These are phyloP conservation scores for Pterocles burchelli DNA, from an alignment of 2,113 vertebrate species.

Conservation along the genomic window DNA sequence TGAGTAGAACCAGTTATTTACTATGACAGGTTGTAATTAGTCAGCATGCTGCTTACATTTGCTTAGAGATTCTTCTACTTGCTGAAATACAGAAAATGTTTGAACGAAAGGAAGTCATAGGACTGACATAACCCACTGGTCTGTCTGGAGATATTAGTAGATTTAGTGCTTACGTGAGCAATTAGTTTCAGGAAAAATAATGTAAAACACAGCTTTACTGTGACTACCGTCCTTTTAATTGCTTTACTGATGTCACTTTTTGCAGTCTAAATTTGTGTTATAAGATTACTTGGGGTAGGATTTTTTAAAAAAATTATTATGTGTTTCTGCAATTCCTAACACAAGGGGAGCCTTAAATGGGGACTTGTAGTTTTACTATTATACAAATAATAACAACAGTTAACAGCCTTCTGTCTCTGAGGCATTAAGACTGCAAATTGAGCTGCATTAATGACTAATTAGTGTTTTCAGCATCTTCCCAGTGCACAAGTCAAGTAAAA, in stretches of 20 bases:
- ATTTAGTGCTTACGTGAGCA: not conserved
- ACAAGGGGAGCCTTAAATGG: not conserved
- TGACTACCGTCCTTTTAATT: not conserved
- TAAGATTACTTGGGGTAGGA: not conserved
- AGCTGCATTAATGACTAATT: not conserved
- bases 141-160: not conserved
- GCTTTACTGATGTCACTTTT: not conserved
- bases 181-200: not conserved
- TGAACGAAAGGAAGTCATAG: not conserved
- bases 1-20: not conserved
- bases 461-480: slow-evolving; percentile 20
- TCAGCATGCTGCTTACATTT: not conserved
- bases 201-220: not conserved
- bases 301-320: not conserved
- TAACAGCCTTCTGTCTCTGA: slow-evolving; percentile 25
- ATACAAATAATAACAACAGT: slow-evolving; percentile 12
- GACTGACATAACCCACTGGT: not conserved
- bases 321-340: not conserved
- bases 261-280: not conserved
- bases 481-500: not conserved
- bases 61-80: not conserved
- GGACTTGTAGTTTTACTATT: not conserved
- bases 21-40: slow-evolving; percentile 10
- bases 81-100: not conserved
- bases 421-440: slow-evolving; percentile 24